A percentile compares a stretch with the other conserved stretches of the same genome.
Conservation (phyloP, 1,140 invertebrate species). For the Apocrypta bakeri region DNA sequence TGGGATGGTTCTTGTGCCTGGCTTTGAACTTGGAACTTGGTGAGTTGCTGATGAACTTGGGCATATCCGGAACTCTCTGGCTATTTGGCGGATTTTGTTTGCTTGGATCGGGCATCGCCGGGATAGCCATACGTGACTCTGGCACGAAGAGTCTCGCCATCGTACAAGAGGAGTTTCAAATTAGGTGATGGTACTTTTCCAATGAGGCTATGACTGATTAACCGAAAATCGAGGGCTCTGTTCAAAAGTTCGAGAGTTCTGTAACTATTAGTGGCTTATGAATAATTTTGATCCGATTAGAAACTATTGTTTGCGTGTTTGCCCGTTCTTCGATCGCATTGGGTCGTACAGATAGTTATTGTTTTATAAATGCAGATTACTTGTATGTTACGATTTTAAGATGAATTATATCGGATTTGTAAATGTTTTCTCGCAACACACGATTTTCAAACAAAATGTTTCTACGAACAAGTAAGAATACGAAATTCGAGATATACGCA, state of each 20-base stretch:
- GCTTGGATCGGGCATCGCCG: constrained; percentile 78
- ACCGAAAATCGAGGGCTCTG: neutral
- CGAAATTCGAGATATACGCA: too few relatives aligned
- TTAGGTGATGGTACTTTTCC: neutral
- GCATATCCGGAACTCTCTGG: constrained; percentile 82
- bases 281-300: neutral
- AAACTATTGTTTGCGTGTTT: neutral
- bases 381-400: too few relatives aligned
- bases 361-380: too few relatives aligned
- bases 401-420: too few relatives aligned
- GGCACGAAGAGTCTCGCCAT: constrained; percentile 78
- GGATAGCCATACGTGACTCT: constrained; percentile 81
- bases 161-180: constrained; percentile 61
- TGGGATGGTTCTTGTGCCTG: constrained; percentile 77
- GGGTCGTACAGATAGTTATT: too few relatives aligned
- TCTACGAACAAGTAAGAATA: too few relatives aligned
- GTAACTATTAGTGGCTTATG: neutral
- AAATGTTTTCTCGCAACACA: too few relatives aligned
- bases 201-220: neutral
- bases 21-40: constrained; percentile 76
- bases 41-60: constrained; percentile 72
- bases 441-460: too few relatives aligned
- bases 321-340: too few relatives aligned
- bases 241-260: neutral
- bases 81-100: constrained; percentile 83